Conservation (phyloP, 1,140 invertebrate genomes). For the Drosophila tani region DNA sequence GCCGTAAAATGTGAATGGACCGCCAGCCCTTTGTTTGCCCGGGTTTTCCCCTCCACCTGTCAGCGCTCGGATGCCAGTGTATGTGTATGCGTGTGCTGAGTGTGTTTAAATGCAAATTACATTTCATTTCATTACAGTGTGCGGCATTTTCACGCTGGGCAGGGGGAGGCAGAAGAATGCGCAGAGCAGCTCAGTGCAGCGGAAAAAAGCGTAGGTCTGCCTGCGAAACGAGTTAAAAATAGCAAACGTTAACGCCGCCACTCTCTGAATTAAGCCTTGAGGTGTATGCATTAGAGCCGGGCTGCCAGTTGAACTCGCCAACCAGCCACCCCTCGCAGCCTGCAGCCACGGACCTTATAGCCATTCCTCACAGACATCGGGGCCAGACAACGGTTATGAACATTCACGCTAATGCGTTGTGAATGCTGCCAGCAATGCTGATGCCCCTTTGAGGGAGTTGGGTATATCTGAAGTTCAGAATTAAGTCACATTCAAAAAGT, state of each 20-base stretch:
- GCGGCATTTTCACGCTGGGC: conserved; percentile 76
- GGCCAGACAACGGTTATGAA: conserved; percentile 70
- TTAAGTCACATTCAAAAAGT: background rate
- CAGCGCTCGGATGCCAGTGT: background rate
- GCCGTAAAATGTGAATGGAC: conserved; percentile 68
- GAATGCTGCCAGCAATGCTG: conserved; percentile 68
- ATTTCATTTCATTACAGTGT: conserved; percentile 79
- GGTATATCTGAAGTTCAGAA: background rate
- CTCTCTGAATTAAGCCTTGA: conserved; percentile 63
- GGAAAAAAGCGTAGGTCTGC: conserved; percentile 47
- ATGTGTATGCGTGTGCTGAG: conserved; percentile 2
- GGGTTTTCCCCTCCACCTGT: conserved; percentile 24
- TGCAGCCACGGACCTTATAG: conserved; percentile 10
- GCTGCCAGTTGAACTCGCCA: conserved; percentile 55
- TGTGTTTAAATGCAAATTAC: conserved; percentile 81
- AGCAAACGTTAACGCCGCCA: conserved; percentile 72
- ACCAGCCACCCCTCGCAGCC: background rate
- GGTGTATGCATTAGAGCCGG: conserved; percentile 73
- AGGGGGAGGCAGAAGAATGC: conserved; percentile 63
- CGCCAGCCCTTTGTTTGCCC: conserved; percentile 45
- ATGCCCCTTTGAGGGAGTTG: conserved; percentile 16
- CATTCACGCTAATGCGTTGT: conserved; percentile 78
- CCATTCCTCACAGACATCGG: conserved; percentile 26
- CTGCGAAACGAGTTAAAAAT: conserved; percentile 80
- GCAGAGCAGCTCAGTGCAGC: conserved; percentile 16